These are phyloP conservation scores for Dryomyza anilis DNA, from an alignment of 2,888 invertebrate species.

Conservation along the genomic window DNA sequence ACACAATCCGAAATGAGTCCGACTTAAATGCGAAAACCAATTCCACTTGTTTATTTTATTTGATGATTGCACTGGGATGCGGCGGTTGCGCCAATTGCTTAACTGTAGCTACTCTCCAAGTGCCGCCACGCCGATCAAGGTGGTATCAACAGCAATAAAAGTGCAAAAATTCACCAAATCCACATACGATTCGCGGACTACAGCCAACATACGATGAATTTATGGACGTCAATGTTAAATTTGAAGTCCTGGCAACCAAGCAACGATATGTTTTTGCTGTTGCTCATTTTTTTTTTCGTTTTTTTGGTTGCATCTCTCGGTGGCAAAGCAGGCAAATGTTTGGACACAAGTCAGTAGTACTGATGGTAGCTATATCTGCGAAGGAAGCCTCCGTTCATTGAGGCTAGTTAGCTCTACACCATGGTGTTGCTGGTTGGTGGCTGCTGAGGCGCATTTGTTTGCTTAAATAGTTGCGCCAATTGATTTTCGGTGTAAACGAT, in stretches of 20 bases:
- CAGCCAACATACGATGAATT: slow-evolving; percentile 41
- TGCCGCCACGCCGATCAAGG: slow-evolving; percentile 31
- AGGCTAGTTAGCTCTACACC: background rate
- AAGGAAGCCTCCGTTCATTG: background rate
- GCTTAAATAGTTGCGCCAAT: slow-evolving; percentile 61
- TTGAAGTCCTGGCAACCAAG: slow-evolving; percentile 45
- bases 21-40: slow-evolving; percentile 8
- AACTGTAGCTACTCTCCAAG: background rate
- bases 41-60: slow-evolving; percentile 5
- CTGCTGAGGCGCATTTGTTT: slow-evolving; percentile 54
- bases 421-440: slow-evolving; percentile 3
- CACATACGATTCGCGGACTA: background rate
- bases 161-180: background rate
- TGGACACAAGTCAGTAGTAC: background rate
- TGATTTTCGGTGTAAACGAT: slow-evolving; percentile 62
- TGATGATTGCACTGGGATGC: background rate
- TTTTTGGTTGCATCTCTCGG: background rate
- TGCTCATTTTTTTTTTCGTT: background rate
- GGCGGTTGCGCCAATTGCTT: slow-evolving; percentile 18
- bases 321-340: background rate
- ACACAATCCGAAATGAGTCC: slow-evolving; percentile 13
- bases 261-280: background rate
- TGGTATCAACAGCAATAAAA: slow-evolving; percentile 26
- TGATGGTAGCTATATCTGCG: background rate
- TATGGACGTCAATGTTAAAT: slow-evolving; percentile 56